Evolutionary conservation across 2,797 vertebrate species (phyloP).

Genomic region (Brachymystax lenok): DNA sequence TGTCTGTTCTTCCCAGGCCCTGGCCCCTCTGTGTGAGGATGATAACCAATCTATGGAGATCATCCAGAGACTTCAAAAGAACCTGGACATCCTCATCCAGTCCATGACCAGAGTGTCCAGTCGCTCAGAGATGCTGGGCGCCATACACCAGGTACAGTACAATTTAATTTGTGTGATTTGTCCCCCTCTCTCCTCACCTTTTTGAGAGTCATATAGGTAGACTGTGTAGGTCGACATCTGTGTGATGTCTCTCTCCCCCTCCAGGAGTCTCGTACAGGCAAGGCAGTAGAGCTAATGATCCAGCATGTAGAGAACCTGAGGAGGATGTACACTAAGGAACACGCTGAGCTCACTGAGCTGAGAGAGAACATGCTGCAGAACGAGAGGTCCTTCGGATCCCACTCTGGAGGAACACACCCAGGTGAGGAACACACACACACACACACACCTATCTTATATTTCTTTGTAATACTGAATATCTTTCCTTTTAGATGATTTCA

Average conservation of each 20-base stretch:
- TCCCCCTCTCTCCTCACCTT: neutral
- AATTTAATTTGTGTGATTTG: slow-evolving; percentile 61
- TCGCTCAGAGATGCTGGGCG: slow-evolving; percentile 94
- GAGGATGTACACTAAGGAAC: slow-evolving; percentile 93
- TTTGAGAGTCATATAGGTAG: too few relatives aligned
- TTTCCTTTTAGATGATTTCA: slow-evolving; percentile 69
- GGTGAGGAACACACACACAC: neutral
- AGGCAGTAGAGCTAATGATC: slow-evolving; percentile 97
- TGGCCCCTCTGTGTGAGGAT: slow-evolving; percentile 88
- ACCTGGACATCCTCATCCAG: slow-evolving; percentile 86
- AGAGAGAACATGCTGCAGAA: slow-evolving; percentile 85
- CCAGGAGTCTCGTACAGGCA: slow-evolving; percentile 91
- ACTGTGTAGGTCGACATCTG: neutral
- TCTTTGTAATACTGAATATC: neutral
- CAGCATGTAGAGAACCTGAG: slow-evolving; percentile 97
- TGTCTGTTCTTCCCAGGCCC: slow-evolving; percentile 71
- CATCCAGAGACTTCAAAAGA: slow-evolving; percentile 90
- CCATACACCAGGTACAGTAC: slow-evolving; percentile 89
- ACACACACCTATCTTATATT: neutral
- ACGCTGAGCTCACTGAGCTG: slow-evolving; percentile 90
- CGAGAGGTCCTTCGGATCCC: slow-evolving; percentile 79
- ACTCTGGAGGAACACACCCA: slow-evolving; percentile 63
- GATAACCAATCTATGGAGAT: slow-evolving; percentile 92
- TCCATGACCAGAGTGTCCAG: slow-evolving; percentile 89
- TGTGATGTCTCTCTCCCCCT: neutral